Evolutionary conservation across 2,888 invertebrate species (phyloP), one percentile per base, ranked within the genome.

Genomic region (Phymatocera aterrima): DNA sequence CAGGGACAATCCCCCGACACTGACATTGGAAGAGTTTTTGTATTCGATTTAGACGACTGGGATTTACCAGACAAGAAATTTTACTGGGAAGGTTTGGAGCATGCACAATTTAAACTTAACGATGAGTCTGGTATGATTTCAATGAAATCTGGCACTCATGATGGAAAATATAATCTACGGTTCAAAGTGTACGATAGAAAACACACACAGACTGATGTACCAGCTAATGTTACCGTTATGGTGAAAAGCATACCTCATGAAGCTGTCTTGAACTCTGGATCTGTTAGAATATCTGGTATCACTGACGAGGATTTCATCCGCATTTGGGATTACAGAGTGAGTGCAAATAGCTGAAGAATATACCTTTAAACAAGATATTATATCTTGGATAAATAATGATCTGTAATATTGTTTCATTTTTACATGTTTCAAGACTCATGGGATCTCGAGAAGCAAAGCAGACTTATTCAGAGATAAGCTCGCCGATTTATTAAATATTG

Each of bases 41-140:
- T 99, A 0, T 97, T 97, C 88, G 99, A 99, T 91, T 92, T 97
- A 82, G 99, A 99, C 91, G 99, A 99, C 90, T 99, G 99, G 99
- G 99, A 99, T 92, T 92, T 98, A 82, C 97, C 97, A 0, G 99
- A 99, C 90, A 99, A 99, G 91, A 97, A 97, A 87, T 99, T 98
- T 92, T 97, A 97, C 89, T 98, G 98, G 97, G 97, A 97, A 88
- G 94, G 94, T 64, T 92, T 94, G 77, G 96, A 97, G 88, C 97
- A 97, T 92, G 95, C 96, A 0, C 94, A 95, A 84, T 98, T 98
- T 90, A 96, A 95, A 81, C 92, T 99, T 37, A 96, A 98, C 89
- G 96, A 96, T 90, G 96, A 97, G 88, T 96, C 97, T 0, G 99
- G 99, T 21, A 97, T 97, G 96, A 96, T 99, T 84, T 97, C 96